Percentiles rank a stretch among this genome's conserved stretches.
These are phyloP conservation scores for Poecilus cupreus DNA, from an alignment of 2,888 invertebrate species.

Conservation along the genomic window DNA sequence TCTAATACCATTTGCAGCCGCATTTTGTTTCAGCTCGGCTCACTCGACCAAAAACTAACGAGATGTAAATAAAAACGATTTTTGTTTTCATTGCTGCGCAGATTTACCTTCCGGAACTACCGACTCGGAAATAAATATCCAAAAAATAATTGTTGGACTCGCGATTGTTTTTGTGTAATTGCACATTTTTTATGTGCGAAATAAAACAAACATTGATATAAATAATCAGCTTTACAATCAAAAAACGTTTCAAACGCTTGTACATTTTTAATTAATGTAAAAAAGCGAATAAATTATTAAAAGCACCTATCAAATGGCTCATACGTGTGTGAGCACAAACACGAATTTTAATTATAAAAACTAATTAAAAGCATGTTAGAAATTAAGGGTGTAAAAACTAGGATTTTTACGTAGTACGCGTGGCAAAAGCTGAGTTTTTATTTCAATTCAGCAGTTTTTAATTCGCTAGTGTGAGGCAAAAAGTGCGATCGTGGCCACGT, in stretches of 20 bases:
- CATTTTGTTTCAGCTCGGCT: neutral
- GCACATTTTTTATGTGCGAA: too few species aligned
- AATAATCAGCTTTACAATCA: too few species aligned
- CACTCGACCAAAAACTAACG: slow-evolving; percentile 21
- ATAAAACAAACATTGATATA: too few species aligned
- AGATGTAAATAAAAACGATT: slow-evolving; percentile 35
- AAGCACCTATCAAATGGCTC: too few species aligned
- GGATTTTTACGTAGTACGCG: neutral
- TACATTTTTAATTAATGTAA: too few species aligned
- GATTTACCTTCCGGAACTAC: neutral
- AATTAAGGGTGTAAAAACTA: slow-evolving; percentile 16
- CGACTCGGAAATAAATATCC: neutral
- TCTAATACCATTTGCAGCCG: slow-evolving; percentile 3
- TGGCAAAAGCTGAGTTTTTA: neutral
- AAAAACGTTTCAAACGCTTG: too few species aligned
- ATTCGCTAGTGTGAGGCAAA: slow-evolving; percentile 37
- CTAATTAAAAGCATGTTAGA: slow-evolving; percentile 31
- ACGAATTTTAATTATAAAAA: slow-evolving; percentile 38
- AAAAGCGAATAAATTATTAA: too few species aligned
- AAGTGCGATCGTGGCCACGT: neutral
- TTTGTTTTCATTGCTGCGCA: neutral
- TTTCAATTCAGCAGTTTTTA: slow-evolving; percentile 54
- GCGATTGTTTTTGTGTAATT: too few species aligned
- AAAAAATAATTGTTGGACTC: neutral
- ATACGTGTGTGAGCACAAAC: neutral